A percentile compares a stretch with the other conserved stretches of the same genome.
These are phyloP conservation scores for Chironomus riparius DNA, from an alignment of 2,888 invertebrate species.

Conservation along the genomic window DNA sequence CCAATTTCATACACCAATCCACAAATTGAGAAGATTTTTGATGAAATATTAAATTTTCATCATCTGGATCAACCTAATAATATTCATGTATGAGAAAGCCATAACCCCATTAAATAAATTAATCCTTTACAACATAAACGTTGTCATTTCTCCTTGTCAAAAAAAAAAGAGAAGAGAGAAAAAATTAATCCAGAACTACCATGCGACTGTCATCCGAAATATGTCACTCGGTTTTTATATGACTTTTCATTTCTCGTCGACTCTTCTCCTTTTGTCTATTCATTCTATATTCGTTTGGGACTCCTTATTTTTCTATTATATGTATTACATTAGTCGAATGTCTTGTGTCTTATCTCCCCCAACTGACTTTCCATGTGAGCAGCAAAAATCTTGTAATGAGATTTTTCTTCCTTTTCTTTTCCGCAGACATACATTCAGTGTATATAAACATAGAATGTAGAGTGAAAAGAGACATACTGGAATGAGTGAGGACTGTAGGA, in stretches of 20 bases:
- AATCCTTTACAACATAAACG: no score
- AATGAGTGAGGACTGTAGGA: neutral
- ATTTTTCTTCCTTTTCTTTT: neutral
- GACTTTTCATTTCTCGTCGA: neutral
- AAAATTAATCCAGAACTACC: no score
- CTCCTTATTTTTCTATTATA: slow-evolving; percentile 15
- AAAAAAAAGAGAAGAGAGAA: no score
- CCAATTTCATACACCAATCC: no score
- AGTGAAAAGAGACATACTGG: neutral
- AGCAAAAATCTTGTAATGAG: neutral
- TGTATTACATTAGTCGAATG: neutral
- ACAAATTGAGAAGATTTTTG: no score
- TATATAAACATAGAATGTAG: neutral
- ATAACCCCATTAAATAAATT: no score
- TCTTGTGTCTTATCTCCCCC: neutral
- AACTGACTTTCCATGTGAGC: neutral
- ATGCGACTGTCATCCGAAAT: no score
- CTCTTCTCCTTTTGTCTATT: neutral
- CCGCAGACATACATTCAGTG: neutral
- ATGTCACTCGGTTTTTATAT: neutral
- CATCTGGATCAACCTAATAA: no score
- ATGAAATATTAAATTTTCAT: no score
- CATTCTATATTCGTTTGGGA: neutral
- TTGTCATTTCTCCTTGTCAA: no score
- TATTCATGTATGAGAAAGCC: no score